These are phyloP conservation scores for Nephrotoma guestfalica DNA, from an alignment of 2,888 invertebrate species.

Conservation along the genomic window DNA sequence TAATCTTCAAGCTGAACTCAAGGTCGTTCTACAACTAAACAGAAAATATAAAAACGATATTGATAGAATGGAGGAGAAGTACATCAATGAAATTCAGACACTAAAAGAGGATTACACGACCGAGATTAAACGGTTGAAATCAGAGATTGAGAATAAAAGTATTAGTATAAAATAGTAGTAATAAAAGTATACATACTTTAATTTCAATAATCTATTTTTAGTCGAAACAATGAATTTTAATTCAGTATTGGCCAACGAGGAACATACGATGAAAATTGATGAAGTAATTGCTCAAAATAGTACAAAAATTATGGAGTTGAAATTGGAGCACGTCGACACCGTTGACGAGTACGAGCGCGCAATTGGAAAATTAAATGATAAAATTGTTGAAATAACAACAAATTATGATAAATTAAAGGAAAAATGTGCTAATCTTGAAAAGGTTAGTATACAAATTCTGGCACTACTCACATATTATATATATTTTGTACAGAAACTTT, in stretches of 20 bases:
- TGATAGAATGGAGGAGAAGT: neutral
- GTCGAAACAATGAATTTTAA: neutral
- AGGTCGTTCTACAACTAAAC: neutral
- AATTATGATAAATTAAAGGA: neutral
- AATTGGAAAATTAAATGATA: neutral
- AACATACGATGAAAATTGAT: neutral
- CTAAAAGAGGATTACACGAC: constrained; percentile 14
- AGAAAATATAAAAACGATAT: neutral
- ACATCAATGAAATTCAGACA: constrained; percentile 15
- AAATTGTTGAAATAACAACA: neutral
- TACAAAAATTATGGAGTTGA: neutral
- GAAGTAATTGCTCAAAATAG: neutral
- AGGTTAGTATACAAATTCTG: neutral
- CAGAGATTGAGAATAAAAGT: neutral
- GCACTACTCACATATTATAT: neutral
- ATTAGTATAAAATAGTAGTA: no score
- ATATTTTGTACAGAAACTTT: neutral
- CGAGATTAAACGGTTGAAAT: neutral
- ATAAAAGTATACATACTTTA: neutral
- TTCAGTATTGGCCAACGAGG: neutral
- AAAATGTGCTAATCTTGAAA: neutral
- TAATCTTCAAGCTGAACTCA: neutral
- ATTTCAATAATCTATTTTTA: neutral
- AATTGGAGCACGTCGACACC: neutral
- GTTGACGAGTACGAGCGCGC: neutral